Percentiles rank a stretch among this genome's conserved stretches.
phyloP scores from a whole-genome alignment of 2,797 vertebrate genomes.

The Salmo trutta region DNA sequence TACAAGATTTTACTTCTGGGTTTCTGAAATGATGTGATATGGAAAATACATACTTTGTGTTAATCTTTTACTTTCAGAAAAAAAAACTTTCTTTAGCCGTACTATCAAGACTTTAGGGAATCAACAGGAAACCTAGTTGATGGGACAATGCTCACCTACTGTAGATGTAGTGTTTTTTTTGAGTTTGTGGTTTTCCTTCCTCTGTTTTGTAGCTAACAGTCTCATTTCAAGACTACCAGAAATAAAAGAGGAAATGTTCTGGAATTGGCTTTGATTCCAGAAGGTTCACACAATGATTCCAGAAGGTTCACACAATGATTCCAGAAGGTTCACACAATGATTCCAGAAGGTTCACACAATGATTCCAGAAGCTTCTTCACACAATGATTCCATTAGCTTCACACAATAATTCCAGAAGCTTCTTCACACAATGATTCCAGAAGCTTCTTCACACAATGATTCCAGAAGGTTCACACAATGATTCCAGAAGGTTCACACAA shows the following conservation, averaged over 20 bases:
- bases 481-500: too few relatives aligned
- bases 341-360: too few relatives aligned
- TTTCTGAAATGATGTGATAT: not conserved
- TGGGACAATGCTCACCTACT: not conserved
- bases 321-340: too few relatives aligned
- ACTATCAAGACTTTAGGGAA: not conserved
- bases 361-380: too few relatives aligned
- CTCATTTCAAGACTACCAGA: conserved; percentile 59
- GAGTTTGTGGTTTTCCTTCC: conserved; percentile 59
- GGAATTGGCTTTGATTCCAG: conserved; percentile 68
- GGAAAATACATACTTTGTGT: not conserved
- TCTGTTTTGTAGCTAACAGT: conserved; percentile 69
- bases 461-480: not conserved
- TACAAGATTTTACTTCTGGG: not conserved
- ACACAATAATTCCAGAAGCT: too few relatives aligned
- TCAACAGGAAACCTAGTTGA: not conserved
- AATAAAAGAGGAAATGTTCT: conserved; percentile 69
- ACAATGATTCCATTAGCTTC: too few relatives aligned
- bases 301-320: conserved; percentile 22
- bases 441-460: conserved; percentile 4
- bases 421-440: too few relatives aligned
- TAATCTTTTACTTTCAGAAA: conserved; percentile 1
- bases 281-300: conserved; percentile 55
- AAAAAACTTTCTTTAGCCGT: not conserved
- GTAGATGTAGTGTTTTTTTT: conserved; percentile 36